These are phyloP conservation scores for Muschampia plurimacula DNA, from an alignment of 2,888 invertebrate species.

Conservation along the genomic window DNA sequence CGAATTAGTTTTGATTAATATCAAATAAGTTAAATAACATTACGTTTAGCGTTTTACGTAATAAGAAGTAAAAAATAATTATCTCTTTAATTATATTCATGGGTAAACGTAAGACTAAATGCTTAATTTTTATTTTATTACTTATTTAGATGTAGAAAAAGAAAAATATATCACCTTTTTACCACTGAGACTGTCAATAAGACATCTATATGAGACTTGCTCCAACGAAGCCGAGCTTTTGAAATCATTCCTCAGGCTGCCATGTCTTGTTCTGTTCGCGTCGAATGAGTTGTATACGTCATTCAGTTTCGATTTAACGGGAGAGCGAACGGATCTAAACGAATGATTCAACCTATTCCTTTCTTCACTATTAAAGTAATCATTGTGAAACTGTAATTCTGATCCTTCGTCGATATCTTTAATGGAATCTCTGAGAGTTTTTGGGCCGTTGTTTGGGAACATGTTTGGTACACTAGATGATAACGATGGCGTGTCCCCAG, in stretches of 20 bases:
- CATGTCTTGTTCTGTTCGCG: slow-evolving; percentile 57
- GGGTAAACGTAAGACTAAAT: too few species aligned
- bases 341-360: slow-evolving; percentile 64
- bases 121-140: too few species aligned
- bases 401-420: slow-evolving; percentile 54
- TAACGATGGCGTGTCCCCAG: slow-evolving; percentile 70
- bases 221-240: slow-evolving; percentile 69
- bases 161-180: slow-evolving; percentile 26
- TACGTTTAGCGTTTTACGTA: too few species aligned
- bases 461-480: slow-evolving; percentile 71
- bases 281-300: slow-evolving; percentile 67
- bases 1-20: too few species aligned
- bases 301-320: slow-evolving; percentile 54
- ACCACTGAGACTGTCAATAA: slow-evolving; percentile 61
- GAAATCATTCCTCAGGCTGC: slow-evolving; percentile 63
- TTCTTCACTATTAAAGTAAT: slow-evolving; percentile 72
- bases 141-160: not conserved
- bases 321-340: slow-evolving; percentile 64
- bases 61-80: too few species aligned
- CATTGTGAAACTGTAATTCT: slow-evolving; percentile 70
- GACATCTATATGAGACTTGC: slow-evolving; percentile 66
- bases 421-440: slow-evolving; percentile 45
- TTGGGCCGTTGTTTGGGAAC: slow-evolving; percentile 53
- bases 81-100: too few species aligned
- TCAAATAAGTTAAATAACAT: too few species aligned